These are phyloP conservation scores for Sardina pilchardus DNA, from an alignment of 2,113 vertebrate species.

Conservation along the genomic window DNA sequence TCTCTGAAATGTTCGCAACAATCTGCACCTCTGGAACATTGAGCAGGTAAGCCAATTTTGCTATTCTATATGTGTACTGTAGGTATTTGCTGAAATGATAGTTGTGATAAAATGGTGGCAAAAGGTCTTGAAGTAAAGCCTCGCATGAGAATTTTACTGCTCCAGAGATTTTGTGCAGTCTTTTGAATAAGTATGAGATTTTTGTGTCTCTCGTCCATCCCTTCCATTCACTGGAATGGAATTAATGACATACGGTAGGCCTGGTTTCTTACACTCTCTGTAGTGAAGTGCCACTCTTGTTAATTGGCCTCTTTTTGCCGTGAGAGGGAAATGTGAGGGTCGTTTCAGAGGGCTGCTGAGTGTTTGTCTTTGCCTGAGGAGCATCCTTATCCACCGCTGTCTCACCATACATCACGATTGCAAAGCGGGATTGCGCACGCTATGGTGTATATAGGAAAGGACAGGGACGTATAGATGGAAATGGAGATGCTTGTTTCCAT, in stretches of 20 bases:
- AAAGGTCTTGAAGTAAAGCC: no score
- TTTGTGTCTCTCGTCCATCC: neutral
- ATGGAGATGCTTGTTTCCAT: neutral
- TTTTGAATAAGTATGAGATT: neutral
- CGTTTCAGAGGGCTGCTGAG: neutral
- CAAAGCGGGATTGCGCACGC: neutral
- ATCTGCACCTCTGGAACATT: conserved; percentile 30
- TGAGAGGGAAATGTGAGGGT: neutral
- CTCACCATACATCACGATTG: neutral
- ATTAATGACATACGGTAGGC: neutral
- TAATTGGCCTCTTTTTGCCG: neutral
- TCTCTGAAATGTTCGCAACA: neutral
- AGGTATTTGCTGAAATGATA: neutral
- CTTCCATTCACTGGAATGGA: neutral
- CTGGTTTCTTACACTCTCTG: neutral
- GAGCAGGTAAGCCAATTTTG: conserved; percentile 43
- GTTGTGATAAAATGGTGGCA: neutral
- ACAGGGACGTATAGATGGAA: neutral
- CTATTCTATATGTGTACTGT: neutral
- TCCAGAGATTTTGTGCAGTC: neutral
- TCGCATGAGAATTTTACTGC: neutral
- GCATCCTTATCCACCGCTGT: neutral
- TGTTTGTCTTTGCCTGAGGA: neutral
- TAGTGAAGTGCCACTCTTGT: neutral
- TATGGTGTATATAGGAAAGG: neutral